These are phyloP conservation scores for Mythimna vitellina DNA, from an alignment of 2,888 invertebrate genomes.

Conservation along the genomic window DNA sequence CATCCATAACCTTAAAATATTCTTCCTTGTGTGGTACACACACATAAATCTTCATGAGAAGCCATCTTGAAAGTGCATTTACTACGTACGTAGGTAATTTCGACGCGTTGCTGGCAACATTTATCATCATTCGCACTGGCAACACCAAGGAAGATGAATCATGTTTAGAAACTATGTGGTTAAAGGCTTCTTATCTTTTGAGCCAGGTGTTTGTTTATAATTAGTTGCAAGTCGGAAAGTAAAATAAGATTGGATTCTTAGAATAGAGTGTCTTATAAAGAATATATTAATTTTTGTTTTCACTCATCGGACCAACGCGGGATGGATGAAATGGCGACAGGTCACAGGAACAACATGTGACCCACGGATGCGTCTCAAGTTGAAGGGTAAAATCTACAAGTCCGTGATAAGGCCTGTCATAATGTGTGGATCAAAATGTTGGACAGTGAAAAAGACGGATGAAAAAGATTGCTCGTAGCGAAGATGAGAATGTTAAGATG, in stretches of 20 bases:
- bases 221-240: slow-evolving; percentile 13
- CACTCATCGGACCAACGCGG: too few species aligned
- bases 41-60: slow-evolving; percentile 70
- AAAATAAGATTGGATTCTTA: slow-evolving; percentile 2
- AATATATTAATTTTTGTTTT: background rate
- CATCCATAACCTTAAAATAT: slow-evolving; percentile 67
- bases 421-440: too few species aligned
- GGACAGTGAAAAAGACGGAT: too few species aligned
- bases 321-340: too few species aligned
- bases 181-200: slow-evolving; percentile 41
- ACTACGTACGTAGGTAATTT: slow-evolving; percentile 72
- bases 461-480: too few species aligned
- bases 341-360: too few species aligned
- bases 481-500: too few species aligned
- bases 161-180: slow-evolving; percentile 53
- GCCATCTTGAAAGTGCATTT: slow-evolving; percentile 77
- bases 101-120: slow-evolving; percentile 70
- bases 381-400: too few species aligned
- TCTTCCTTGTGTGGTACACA: slow-evolving; percentile 60
- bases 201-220: slow-evolving; percentile 35
- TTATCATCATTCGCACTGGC: slow-evolving; percentile 73
- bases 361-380: too few species aligned
- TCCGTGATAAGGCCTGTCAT: too few species aligned
- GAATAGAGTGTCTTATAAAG: background rate
- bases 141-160: slow-evolving; percentile 67